phyloP scores from a whole-genome alignment of 2,888 invertebrate genomes.

The Zaprionus bogoriensis region DNA sequence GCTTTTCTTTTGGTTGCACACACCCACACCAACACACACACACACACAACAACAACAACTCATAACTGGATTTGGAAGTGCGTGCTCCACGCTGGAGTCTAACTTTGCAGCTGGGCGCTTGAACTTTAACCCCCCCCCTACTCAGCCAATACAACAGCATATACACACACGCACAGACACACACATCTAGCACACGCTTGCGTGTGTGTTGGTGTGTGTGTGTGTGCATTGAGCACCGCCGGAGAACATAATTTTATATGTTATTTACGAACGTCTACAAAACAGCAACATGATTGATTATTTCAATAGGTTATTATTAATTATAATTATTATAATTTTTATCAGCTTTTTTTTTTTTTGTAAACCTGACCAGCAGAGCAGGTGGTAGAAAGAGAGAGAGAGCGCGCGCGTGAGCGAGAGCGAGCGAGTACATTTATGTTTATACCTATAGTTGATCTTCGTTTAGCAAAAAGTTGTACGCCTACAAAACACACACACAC shows the following conservation, averaged over 20 bases:
- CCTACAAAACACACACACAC: constrained; percentile 25
- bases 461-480: constrained; percentile 66
- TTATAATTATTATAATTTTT: constrained; percentile 22
- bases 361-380: not conserved
- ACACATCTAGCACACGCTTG: not conserved
- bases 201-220: not conserved
- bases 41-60: not conserved
- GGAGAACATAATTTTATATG: constrained; percentile 45
- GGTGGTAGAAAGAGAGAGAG: no score
- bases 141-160: constrained; percentile 3
- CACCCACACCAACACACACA: not conserved
- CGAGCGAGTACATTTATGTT: constrained; percentile 47
- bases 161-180: constrained; percentile 6
- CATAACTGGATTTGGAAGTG: constrained; percentile 33
- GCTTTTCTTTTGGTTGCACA: constrained; percentile 2
- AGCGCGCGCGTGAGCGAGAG: no score
- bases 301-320: constrained; percentile 40
- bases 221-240: constrained; percentile 10
- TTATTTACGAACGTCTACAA: constrained; percentile 30
- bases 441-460: constrained; percentile 66
- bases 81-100: constrained; percentile 49
- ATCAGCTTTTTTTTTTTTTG: constrained; percentile 28
- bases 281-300: constrained; percentile 16
- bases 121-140: constrained; percentile 8
- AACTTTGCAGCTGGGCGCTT: constrained; percentile 53